Percentiles rank a stretch among this genome's conserved stretches.
These are phyloP conservation scores for Dinomys branickii DNA, from an alignment of 2,113 vertebrate species.

Conservation along the genomic window DNA sequence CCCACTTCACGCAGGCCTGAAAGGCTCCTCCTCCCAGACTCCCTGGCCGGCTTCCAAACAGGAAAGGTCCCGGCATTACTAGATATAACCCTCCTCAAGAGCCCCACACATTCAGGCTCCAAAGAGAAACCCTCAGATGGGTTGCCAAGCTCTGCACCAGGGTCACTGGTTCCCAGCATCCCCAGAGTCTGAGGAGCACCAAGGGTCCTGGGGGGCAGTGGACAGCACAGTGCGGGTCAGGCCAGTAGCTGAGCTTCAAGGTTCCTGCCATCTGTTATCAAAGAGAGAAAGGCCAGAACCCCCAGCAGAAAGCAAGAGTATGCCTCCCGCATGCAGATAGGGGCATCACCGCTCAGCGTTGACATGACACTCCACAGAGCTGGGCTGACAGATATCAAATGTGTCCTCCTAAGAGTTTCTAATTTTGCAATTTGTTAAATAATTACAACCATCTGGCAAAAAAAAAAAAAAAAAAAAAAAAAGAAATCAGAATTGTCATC, in stretches of 20 bases:
- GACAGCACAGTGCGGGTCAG: background rate
- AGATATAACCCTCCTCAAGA: slow-evolving; percentile 26
- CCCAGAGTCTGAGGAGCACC: background rate
- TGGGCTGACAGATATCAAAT: background rate
- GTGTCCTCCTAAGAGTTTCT: background rate
- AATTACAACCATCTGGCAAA: background rate
- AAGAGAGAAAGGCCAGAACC: slow-evolving; percentile 60
- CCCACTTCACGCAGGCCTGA: background rate
- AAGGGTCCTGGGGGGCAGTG: background rate
- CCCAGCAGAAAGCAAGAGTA: background rate
- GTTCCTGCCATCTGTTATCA: slow-evolving; percentile 29
- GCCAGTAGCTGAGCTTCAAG: background rate
- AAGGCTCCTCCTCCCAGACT: background rate
- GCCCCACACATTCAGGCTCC: background rate
- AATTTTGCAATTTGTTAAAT: background rate
- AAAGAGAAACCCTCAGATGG: slow-evolving; percentile 69
- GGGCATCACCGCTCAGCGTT: background rate
- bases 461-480: background rate
- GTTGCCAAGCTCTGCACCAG: slow-evolving; percentile 60
- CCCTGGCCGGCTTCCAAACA: slow-evolving; percentile 44
- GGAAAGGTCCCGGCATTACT: slow-evolving; percentile 67
- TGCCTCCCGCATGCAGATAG: background rate
- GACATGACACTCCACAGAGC: background rate
- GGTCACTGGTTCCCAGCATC: slow-evolving; percentile 50
- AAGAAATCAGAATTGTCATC: background rate